Percentiles rank a stretch among this genome's conserved stretches.
Conservation (phyloP, 2,113 vertebrate species). For the Kobus ellipsiprymnus region DNA sequence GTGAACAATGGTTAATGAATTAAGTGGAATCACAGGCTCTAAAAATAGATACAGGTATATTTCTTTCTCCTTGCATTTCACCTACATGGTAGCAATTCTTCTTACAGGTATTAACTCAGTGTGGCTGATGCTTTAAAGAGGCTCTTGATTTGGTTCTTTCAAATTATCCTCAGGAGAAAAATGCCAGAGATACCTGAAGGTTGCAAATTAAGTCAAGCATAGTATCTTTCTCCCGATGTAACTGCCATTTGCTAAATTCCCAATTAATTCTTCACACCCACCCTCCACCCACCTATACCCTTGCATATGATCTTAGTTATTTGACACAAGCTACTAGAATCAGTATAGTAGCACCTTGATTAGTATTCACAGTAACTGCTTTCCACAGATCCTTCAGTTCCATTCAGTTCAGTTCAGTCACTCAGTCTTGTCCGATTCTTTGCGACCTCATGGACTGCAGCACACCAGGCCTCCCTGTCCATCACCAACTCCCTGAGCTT, state of each 20-base stretch:
- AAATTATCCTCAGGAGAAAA: constrained; percentile 35
- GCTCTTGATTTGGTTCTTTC: not conserved
- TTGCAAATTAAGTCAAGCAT: constrained; percentile 40
- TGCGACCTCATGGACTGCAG: not conserved
- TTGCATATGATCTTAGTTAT: constrained; percentile 67
- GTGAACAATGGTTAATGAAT: constrained; percentile 55
- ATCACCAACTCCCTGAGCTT: not conserved
- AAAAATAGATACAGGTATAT: constrained; percentile 50
- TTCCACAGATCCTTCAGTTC: constrained; percentile 35
- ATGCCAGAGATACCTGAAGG: constrained; percentile 19
- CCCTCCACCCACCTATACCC: constrained; percentile 51
- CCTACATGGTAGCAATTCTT: not conserved
- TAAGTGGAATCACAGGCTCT: constrained; percentile 40
- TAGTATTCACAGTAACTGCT: constrained; percentile 56
- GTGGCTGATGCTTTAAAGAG: not conserved
- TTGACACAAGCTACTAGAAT: constrained; percentile 69
- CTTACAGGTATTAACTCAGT: not conserved
- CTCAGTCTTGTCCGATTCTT: not conserved
- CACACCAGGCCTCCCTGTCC: not conserved
- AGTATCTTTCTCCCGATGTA: constrained; percentile 50
- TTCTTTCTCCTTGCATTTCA: constrained; percentile 16
- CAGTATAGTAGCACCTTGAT: constrained; percentile 66
- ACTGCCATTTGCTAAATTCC: constrained; percentile 61
- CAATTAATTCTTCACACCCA: constrained; percentile 58
- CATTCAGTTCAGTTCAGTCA: not conserved